phyloP scores from a whole-genome alignment of 1,140 invertebrate genomes.

The Diuraphis noxia region DNA sequence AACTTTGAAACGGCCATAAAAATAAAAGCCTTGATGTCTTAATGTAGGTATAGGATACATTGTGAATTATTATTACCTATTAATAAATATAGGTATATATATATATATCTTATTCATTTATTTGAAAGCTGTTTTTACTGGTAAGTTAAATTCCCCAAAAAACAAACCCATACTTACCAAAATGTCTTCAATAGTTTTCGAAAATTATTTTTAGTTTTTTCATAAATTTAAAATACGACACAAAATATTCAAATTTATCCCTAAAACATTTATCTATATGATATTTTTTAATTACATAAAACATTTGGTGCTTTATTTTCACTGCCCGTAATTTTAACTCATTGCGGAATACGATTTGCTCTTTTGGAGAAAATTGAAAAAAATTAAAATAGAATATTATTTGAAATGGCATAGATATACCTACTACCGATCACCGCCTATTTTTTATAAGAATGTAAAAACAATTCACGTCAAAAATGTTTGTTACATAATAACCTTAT shows the following conservation, averaged over 20 bases:
- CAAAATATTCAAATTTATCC: neutral
- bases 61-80: too few species aligned
- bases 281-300: too few species aligned
- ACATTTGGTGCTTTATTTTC: neutral
- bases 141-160: neutral
- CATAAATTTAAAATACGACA: neutral
- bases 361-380: neutral
- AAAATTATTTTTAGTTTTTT: neutral
- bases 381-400: too few species aligned
- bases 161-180: neutral
- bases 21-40: neutral
- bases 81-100: too few species aligned
- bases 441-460: neutral
- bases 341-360: neutral
- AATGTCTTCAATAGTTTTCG: neutral
- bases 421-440: neutral
- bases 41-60: neutral
- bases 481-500: neutral
- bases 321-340: neutral
- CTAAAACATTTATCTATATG: too few species aligned
- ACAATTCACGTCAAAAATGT: neutral
- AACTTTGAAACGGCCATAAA: neutral
- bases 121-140: neutral
- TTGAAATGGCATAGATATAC: too few species aligned
- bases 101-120: neutral